Percentiles rank a stretch among this genome's conserved stretches.
phyloP scores from a whole-genome alignment of 64 coral and sea anemone species.

The Actinia equina region DNA sequence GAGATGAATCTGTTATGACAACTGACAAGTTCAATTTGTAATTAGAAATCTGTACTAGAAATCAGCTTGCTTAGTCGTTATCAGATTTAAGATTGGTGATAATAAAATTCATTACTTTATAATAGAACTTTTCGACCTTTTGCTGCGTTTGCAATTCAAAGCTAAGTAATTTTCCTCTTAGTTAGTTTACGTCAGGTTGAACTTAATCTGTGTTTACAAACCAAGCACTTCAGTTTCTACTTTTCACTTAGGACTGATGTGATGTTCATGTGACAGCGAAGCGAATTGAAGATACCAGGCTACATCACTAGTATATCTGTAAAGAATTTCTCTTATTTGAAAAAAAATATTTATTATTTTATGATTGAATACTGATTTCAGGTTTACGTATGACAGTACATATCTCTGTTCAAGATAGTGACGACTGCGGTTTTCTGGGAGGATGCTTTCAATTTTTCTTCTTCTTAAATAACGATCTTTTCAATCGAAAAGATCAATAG shows the following conservation, averaged over 20 bases:
- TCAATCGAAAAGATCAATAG: background rate
- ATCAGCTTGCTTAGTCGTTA: background rate
- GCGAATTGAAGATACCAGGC: background rate
- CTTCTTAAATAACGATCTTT: background rate
- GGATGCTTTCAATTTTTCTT: background rate
- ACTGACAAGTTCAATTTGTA: conserved; percentile 7
- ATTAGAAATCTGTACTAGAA: background rate
- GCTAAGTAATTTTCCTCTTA: background rate
- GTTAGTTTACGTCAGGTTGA: too few relatives aligned
- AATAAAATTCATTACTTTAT: background rate
- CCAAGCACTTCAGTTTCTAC: background rate
- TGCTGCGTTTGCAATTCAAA: background rate
- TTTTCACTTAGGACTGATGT: background rate
- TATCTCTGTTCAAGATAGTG: background rate
- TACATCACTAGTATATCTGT: background rate
- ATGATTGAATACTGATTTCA: background rate
- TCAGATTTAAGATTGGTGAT: background rate
- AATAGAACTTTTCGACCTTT: background rate
- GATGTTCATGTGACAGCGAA: background rate
- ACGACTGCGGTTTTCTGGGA: background rate
- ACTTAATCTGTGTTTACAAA: background rate
- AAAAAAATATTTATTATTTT: background rate
- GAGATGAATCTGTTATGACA: background rate
- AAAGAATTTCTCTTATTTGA: background rate
- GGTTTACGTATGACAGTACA: background rate